These are phyloP conservation scores for Melipona bicolor DNA, from an alignment of 2,888 invertebrate genomes.

Conservation along the genomic window DNA sequence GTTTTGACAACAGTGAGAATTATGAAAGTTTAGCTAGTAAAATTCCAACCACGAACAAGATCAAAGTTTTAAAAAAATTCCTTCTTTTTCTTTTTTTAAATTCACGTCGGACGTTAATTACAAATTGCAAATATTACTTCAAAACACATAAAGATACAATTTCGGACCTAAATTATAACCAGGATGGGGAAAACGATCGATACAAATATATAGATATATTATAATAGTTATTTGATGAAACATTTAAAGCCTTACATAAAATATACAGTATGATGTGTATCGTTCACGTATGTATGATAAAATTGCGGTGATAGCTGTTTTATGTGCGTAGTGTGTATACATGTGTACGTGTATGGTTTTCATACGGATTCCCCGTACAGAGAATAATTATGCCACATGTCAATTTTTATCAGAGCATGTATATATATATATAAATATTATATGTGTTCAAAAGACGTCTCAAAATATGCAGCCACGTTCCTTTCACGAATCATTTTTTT, in stretches of 20 bases:
- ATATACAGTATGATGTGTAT: constrained; percentile 79
- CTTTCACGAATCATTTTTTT: constrained; percentile 45
- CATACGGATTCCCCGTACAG: constrained; percentile 44
- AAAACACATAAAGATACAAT: constrained; percentile 1
- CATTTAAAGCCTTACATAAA: constrained; percentile 83
- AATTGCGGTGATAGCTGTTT: constrained; percentile 5
- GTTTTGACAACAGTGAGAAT: background rate
- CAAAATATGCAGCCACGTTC: constrained; percentile 71
- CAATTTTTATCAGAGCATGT: constrained; percentile 27
- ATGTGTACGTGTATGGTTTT: background rate
- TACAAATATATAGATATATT: constrained; percentile 83
- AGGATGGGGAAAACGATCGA: constrained; percentile 74
- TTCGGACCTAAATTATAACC: constrained; percentile 63
- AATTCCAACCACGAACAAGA: background rate
- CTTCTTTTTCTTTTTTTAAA: background rate
- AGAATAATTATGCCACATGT: constrained; percentile 45
- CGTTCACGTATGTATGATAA: constrained; percentile 59
- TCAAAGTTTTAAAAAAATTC: background rate
- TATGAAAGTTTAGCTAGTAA: background rate
- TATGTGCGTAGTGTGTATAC: background rate
- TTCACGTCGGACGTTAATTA: constrained; percentile 36
- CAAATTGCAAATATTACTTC: constrained; percentile 18
- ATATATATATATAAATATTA: constrained; percentile 33
- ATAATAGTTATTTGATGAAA: constrained; percentile 82
- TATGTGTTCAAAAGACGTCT: constrained; percentile 67